A percentile compares a stretch with the other conserved stretches of the same genome.
These are phyloP conservation scores for Brachyopa scutellaris DNA, from an alignment of 2,888 invertebrate genomes.

Conservation along the genomic window DNA sequence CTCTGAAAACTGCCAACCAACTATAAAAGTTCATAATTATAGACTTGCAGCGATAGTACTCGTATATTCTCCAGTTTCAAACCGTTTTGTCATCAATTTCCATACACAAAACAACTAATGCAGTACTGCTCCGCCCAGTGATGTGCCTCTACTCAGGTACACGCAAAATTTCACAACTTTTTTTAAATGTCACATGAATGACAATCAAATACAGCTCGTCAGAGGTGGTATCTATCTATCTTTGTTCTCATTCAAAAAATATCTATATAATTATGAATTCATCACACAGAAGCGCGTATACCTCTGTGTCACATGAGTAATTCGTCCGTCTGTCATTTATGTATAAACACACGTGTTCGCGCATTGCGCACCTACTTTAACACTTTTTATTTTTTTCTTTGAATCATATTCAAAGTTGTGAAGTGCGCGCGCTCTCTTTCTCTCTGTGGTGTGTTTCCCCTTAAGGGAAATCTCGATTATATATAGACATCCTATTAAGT, in stretches of 20 bases:
- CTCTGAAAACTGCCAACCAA: constrained; percentile 42
- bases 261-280: constrained; percentile 46
- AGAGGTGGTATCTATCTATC: neutral
- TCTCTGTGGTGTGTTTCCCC: constrained; percentile 16
- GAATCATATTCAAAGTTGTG: constrained; percentile 10
- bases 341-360: constrained; percentile 59
- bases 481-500: constrained; percentile 60
- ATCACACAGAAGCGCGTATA: constrained; percentile 28
- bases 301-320: constrained; percentile 45
- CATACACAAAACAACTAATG: constrained; percentile 52
- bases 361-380: constrained; percentile 51
- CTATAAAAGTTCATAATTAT: constrained; percentile 8
- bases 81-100: constrained; percentile 44
- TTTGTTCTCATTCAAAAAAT: constrained; percentile 27
- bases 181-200: constrained; percentile 44
- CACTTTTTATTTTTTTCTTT: too few relatives aligned
- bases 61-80: constrained; percentile 51
- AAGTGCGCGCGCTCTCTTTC: constrained; percentile 12
- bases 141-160: constrained; percentile 29
- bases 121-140: constrained; percentile 28
- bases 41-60: constrained; percentile 30
- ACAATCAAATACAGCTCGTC: constrained; percentile 29
- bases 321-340: constrained; percentile 18
- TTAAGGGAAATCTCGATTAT: constrained; percentile 52
- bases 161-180: constrained; percentile 32